These are phyloP conservation scores for Gryon sp. DNA, from an alignment of 1,140 invertebrate genomes.

Conservation along the genomic window DNA sequence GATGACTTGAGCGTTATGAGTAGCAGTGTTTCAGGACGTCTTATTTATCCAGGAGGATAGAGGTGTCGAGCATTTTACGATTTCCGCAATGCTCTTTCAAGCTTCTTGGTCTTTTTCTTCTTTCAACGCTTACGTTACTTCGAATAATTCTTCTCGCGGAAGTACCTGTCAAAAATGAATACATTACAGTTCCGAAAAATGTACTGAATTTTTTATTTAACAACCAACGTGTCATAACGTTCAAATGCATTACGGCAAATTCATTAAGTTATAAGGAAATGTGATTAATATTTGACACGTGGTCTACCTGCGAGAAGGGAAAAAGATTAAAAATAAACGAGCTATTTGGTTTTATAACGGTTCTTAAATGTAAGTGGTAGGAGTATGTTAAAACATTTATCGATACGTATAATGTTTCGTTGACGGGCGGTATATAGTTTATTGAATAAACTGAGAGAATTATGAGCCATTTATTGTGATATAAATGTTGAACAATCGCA, in stretches of 20 bases:
- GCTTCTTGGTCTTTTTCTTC: conserved; percentile 35
- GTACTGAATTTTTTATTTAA: conserved; percentile 10
- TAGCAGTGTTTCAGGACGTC: conserved; percentile 57
- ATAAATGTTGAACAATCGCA: too few relatives aligned
- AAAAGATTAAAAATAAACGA: background rate
- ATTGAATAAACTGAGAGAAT: too few relatives aligned
- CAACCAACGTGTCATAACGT: too few relatives aligned
- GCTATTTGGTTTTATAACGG: background rate
- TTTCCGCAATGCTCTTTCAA: conserved; percentile 69
- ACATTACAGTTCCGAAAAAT: conserved; percentile 45
- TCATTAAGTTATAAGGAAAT: conserved; percentile 52
- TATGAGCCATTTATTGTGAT: too few relatives aligned
- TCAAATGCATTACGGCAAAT: conserved; percentile 34
- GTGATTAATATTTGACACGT: conserved; percentile 20
- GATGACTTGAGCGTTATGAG: conserved; percentile 22
- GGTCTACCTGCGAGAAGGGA: background rate
- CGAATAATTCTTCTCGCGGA: conserved; percentile 42
- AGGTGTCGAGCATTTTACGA: conserved; percentile 78
- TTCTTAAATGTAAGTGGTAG: background rate
- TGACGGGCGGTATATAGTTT: too few relatives aligned
- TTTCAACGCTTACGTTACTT: conserved; percentile 32
- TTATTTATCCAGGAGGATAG: conserved; percentile 77
- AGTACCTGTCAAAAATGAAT: conserved; percentile 52
- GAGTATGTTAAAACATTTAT: background rate
- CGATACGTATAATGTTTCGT: background rate